Base-by-base conservation (phyloP, 2,113 vertebrate species). In the Xiphorhynchus elegans region DNA sequence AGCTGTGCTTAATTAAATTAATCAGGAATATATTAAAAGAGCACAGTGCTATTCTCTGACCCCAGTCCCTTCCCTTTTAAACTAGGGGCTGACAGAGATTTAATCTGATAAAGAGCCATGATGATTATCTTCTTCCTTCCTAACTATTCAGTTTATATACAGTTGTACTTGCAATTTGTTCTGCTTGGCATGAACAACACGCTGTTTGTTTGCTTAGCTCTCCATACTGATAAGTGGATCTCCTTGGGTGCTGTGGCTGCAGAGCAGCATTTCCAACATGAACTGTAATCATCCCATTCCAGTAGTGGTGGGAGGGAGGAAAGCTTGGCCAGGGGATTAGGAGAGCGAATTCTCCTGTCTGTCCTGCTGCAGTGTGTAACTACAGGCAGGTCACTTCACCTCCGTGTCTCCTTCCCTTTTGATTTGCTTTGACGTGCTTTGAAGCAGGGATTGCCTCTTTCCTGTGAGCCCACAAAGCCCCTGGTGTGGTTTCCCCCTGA, bases 1-100 rank as follows among this genome's bases (percentile, higher is more conserved):
- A 86, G 26, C 20, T 35, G 5, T 31, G 23, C 39, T 84, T 92
- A 95, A 93, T 56, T 93, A 47, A 93, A 86, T 74, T 59, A 90
- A 42, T 63, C 35, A 85, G n/a, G 9, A 60, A 20, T 56, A 47
- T 82, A 47, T 78, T 78, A 28, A 82, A 84, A 78, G 50, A 90
- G 18, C 11, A 37, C 7, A 49, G 28, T 37, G 23, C 29, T 79
- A 33, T 12, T 70, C n/a, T 75, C 44, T 78, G 55, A 66, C 10
- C 58, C 24, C 12, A 58, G 9, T 46, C 44, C 28, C n/a, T 60
- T 60, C 56, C 28, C 35, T 19, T 73, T 44, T 63, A 78, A 95
- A 79, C 17, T 23, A 39, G 31, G 44, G 24, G 11, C 24, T 67
- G 69, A n/a, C 10, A 44, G 42, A 44, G 39, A 53, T 64, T 84